phyloP scores from a whole-genome alignment of 2,797 vertebrate species.

The Gymnocypris eckloni region DNA sequence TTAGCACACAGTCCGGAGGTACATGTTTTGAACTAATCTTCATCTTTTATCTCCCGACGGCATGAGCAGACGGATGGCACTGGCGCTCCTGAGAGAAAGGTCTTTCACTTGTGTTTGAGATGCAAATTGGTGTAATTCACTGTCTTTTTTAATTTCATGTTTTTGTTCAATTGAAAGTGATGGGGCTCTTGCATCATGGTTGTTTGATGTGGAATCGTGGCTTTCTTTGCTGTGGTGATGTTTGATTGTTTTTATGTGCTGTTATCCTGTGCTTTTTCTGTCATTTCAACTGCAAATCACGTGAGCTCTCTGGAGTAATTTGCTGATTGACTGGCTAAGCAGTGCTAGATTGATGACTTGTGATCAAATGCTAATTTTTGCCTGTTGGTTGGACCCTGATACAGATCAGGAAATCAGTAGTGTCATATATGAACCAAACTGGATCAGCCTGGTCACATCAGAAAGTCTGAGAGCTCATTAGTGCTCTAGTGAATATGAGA shows the following conservation, averaged over 20 bases:
- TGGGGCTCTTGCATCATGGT: constrained; percentile 34
- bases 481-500: background rate
- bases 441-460: background rate
- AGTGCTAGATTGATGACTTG: background rate
- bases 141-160: constrained; percentile 58
- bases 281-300: constrained; percentile 12
- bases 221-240: constrained; percentile 22
- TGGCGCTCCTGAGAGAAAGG: constrained; percentile 43
- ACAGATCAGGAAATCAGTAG: background rate
- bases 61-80: constrained; percentile 44
- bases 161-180: background rate
- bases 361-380: constrained; percentile 7
- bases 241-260: constrained; percentile 9
- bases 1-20: background rate
- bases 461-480: constrained; percentile 11
- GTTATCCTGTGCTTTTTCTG: background rate
- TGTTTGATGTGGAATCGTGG: constrained; percentile 44
- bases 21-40: constrained; percentile 51
- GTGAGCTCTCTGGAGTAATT: background rate
- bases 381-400: constrained; percentile 3
- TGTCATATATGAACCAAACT: background rate
- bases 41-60: constrained; percentile 30
- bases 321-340: constrained; percentile 2
- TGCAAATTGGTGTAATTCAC: constrained; percentile 63
- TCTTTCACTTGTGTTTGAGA: constrained; percentile 28